phyloP scores from a whole-genome alignment of 2,113 vertebrate species.

The Hoplias malabaricus region DNA sequence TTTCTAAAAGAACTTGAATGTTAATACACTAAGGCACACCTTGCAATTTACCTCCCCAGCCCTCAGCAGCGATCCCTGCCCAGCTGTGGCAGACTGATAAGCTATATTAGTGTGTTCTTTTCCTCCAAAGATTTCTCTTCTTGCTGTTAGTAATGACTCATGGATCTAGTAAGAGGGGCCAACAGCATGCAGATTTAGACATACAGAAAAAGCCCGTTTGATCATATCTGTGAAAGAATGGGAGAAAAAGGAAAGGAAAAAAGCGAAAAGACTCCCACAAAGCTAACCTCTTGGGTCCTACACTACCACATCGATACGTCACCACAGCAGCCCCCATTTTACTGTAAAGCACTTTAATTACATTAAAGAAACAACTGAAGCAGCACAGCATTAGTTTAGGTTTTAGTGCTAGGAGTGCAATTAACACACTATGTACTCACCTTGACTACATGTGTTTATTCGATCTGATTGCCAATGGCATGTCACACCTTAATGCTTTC shows the following conservation, averaged over 20 bases:
- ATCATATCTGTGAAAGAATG: constrained; percentile 49
- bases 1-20: constrained; percentile 58
- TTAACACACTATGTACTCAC: constrained; percentile 46
- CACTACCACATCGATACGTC: neutral
- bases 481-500: constrained; percentile 40
- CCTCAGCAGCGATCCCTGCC: constrained; percentile 46
- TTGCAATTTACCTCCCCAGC: constrained; percentile 63
- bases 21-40: constrained; percentile 62
- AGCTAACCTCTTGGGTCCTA: neutral
- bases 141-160: constrained; percentile 65
- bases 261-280: constrained; percentile 31
- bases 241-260: constrained; percentile 12
- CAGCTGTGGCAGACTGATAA: constrained; percentile 67
- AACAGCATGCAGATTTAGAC: constrained; percentile 57
- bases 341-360: constrained; percentile 32
- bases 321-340: neutral
- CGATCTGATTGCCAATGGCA: constrained; percentile 45
- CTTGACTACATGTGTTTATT: constrained; percentile 51
- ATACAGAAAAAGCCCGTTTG: constrained; percentile 56
- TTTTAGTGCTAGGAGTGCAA: constrained; percentile 41
- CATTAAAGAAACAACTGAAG: constrained; percentile 22
- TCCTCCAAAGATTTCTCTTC: constrained; percentile 63
- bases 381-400: constrained; percentile 27
- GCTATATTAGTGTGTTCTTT: constrained; percentile 63
- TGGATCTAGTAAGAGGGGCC: constrained; percentile 55